phyloP scores from a whole-genome alignment of 2,113 vertebrate genomes.

The Laterallus jamaicensis region DNA sequence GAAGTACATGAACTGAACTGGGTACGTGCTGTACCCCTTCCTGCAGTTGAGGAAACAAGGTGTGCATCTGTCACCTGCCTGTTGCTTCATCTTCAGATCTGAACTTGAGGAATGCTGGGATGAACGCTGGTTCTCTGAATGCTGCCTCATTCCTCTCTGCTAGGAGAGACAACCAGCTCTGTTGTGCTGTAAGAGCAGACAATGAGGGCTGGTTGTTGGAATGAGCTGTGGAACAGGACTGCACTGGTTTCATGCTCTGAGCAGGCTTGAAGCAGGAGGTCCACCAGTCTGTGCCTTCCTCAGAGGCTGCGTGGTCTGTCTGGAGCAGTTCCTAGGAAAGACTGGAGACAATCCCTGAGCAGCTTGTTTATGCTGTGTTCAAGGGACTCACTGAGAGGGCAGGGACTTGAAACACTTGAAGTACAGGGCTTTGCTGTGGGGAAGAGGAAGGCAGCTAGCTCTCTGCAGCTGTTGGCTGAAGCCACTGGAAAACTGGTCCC shows the following conservation, averaged over 20 bases:
- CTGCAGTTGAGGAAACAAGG: slow-evolving; percentile 50
- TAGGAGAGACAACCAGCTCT: background rate
- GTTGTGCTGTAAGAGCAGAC: background rate
- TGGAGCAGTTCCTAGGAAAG: background rate
- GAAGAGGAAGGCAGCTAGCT: background rate
- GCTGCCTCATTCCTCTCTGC: background rate
- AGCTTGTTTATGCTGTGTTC: background rate
- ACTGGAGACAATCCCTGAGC: background rate
- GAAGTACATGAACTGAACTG: slow-evolving; percentile 3
- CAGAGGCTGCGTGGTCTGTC: background rate
- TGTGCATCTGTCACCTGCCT: slow-evolving; percentile 10
- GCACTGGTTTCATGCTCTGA: background rate
- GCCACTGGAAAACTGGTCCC: background rate
- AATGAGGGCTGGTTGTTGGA: background rate
- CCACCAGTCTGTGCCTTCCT: background rate
- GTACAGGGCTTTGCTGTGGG: background rate
- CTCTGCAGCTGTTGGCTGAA: background rate
- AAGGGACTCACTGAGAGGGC: background rate
- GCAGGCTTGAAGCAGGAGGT: background rate
- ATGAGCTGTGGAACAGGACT: background rate
- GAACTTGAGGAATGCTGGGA: slow-evolving; percentile 27
- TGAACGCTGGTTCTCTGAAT: background rate
- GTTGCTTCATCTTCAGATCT: slow-evolving; percentile 49
- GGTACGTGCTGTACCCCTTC: slow-evolving; percentile 10
- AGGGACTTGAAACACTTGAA: background rate